Evolutionary conservation across 2,113 vertebrate genomes (phyloP).

Genomic region (Chrysemys picta): DNA sequence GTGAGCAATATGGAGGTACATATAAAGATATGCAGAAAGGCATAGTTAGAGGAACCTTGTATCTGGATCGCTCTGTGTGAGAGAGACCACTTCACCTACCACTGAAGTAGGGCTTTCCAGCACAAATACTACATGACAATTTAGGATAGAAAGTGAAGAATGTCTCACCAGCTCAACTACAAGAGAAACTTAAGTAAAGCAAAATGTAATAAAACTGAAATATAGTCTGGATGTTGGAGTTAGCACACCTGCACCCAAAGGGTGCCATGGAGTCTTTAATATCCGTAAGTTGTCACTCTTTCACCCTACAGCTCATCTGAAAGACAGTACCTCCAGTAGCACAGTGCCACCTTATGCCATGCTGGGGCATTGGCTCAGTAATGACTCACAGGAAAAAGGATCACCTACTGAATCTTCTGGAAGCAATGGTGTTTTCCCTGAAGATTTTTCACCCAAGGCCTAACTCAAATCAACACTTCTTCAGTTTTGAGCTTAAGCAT

Average conservation of each 20-base stretch:
- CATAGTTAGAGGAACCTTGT: background rate
- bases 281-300: background rate
- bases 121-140: background rate
- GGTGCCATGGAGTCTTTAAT: background rate
- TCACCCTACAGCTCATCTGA: background rate
- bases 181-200: background rate
- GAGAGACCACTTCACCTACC: background rate
- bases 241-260: background rate
- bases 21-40: no score
- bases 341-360: background rate
- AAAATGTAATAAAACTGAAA: background rate
- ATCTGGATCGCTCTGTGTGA: background rate
- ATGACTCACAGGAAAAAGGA: background rate
- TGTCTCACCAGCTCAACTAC: background rate
- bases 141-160: background rate
- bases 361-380: background rate
- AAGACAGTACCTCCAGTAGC: background rate
- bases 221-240: background rate
- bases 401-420: background rate
- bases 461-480: background rate
- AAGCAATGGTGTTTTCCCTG: background rate
- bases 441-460: background rate
- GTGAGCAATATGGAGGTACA: background rate
- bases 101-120: background rate
- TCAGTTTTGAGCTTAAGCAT: background rate